phyloP scores from a whole-genome alignment of 2,888 invertebrate species.

The Sarcophaga caerulescens region DNA sequence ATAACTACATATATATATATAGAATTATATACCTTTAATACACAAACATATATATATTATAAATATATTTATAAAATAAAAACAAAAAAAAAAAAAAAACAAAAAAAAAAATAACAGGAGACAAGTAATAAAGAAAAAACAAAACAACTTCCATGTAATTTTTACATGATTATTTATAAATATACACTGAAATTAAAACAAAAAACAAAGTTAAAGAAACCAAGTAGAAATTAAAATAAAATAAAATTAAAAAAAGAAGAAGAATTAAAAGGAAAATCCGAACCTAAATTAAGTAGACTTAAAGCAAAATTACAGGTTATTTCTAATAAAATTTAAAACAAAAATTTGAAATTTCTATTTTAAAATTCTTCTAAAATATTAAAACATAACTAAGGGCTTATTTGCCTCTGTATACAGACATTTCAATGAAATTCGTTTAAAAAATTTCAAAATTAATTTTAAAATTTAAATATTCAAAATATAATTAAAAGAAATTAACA shows the following conservation, averaged over 20 bases:
- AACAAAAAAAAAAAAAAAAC: slow-evolving; percentile 26
- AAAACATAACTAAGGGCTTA: no score
- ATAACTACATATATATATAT: slow-evolving; percentile 64
- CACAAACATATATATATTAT: slow-evolving; percentile 57
- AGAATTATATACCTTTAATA: slow-evolving; percentile 64
- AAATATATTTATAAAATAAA: slow-evolving; percentile 60
- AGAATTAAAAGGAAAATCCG: slow-evolving; percentile 45
- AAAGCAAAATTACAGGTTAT: slow-evolving; percentile 53
- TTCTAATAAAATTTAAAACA: background rate
- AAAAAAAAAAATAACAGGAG: slow-evolving; percentile 40
- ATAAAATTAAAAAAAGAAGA: background rate
- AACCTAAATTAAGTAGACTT: slow-evolving; percentile 53
- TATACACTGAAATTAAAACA: slow-evolving; percentile 44
- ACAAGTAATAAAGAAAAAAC: slow-evolving; percentile 17
- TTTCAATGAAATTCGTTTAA: background rate
- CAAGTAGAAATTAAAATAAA: slow-evolving; percentile 41
- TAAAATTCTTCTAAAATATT: no score
- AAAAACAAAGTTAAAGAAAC: slow-evolving; percentile 30
- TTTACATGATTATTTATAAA: slow-evolving; percentile 67
- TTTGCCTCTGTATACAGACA: no score
- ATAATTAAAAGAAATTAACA: slow-evolving; percentile 22
- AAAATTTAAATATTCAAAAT: background rate
- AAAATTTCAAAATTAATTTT: background rate
- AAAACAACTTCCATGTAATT: slow-evolving; percentile 62
- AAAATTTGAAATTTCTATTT: background rate